Conservation (phyloP, 2,888 invertebrate species). For the Carpatolechia fugitivella region DNA sequence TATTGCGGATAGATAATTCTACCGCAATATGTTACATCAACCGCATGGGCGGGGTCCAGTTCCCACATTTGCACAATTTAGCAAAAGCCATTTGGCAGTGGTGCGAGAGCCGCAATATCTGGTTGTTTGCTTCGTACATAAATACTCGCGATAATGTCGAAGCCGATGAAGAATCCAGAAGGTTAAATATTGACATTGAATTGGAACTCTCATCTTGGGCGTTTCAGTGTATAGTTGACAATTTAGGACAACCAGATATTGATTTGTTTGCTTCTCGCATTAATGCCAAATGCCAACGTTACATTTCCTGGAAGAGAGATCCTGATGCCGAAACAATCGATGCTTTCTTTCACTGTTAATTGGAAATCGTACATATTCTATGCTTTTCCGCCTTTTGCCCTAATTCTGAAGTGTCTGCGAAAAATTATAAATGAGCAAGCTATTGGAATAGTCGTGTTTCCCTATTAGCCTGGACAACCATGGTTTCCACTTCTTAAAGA, state of each 20-base stretch:
- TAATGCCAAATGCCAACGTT: neutral
- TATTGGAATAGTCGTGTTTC: neutral
- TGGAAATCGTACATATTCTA: too few relatives aligned
- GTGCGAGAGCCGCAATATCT: too few relatives aligned
- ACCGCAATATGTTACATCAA: too few relatives aligned
- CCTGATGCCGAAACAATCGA: slow-evolving; percentile 9
- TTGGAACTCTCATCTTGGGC: slow-evolving; percentile 18
- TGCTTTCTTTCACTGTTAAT: too few relatives aligned
- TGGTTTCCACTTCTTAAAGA: neutral
- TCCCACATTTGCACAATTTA: too few relatives aligned
- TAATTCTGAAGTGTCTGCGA: slow-evolving; percentile 19
- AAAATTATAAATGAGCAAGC: neutral
- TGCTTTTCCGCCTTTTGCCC: too few relatives aligned
- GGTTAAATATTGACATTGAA: slow-evolving; percentile 21
- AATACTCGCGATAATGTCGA: slow-evolving; percentile 27
- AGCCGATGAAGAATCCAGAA: slow-evolving; percentile 25
- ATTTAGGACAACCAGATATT: neutral
- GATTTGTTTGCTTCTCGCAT: neutral
- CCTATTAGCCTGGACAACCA: neutral
- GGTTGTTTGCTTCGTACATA: too few relatives aligned
- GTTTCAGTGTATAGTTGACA: neutral
- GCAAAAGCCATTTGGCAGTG: too few relatives aligned
- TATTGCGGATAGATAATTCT: too few relatives aligned
- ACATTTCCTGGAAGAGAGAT: slow-evolving; percentile 1
- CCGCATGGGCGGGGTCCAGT: too few relatives aligned